phyloP scores from a whole-genome alignment of 2,888 invertebrate species.

The Apamea monoglypha region DNA sequence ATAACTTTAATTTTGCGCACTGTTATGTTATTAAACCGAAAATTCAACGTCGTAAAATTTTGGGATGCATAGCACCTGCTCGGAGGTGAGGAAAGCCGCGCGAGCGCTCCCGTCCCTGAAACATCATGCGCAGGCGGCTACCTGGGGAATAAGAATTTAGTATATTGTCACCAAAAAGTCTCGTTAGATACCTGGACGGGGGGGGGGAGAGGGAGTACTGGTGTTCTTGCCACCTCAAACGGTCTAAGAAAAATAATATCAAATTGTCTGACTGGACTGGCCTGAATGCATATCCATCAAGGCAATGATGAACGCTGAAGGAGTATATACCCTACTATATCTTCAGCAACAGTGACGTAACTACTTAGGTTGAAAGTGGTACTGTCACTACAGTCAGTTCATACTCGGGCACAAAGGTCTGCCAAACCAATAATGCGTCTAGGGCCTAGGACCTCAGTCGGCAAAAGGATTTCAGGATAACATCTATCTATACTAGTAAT shows the following conservation, averaged over 20 bases:
- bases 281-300: neutral
- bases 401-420: too few relatives aligned
- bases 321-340: neutral
- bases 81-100: neutral
- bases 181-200: neutral
- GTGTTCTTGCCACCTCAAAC: neutral
- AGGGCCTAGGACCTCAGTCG: too few relatives aligned
- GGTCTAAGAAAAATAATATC: too few relatives aligned
- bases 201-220: neutral
- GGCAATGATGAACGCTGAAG: neutral
- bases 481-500: neutral
- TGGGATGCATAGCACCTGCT: neutral
- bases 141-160: neutral
- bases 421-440: too few relatives aligned
- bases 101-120: too few relatives aligned
- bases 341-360: neutral
- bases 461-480: neutral
- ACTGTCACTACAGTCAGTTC: too few relatives aligned
- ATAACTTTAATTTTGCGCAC: constrained; percentile 12
- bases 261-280: neutral
- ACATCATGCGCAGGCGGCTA: neutral
- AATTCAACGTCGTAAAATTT: neutral
- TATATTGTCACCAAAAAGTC: neutral
- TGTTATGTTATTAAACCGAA: constrained; percentile 13
- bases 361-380: neutral